Base-by-base conservation (phyloP, 2,113 vertebrate species). In the Eurypyga helias region DNA sequence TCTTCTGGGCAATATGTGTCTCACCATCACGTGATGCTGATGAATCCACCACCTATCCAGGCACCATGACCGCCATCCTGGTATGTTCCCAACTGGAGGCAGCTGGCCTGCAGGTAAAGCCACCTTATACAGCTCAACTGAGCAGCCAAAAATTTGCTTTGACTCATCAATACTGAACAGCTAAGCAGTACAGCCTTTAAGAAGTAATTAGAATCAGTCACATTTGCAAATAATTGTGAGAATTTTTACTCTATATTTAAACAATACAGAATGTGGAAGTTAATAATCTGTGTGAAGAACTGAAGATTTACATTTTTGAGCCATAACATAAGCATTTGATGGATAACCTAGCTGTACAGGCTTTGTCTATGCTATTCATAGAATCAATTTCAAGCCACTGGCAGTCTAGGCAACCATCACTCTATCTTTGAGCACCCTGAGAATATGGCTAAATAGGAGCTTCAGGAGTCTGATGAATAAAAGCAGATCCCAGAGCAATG, bases 11-110 rank as follows among this genome's bases (percentile, higher is more conserved):
- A 45, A 7, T n/a, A 7, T n/a, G 23, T 52, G 17, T 34, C 64
- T 52, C 21, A 62, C 24, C 17, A 4, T 33, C 34, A 24, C 0
- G 0, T 28, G 17, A 49, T 45, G 10, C 16, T 67, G 24, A 10
- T 26, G 13, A 89, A 78, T 34, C 13, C 41, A 36, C 16, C 46
- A 43, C 6, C 18, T 76, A 28, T 41, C 1, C 8, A 19, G 41
- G 19, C 15, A 46, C 33, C 17, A 7, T 8, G 31, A 41, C 13
- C 12, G 21, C 31, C 41, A 41, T 41, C 21, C 17, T 57, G 36
- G 21, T 20, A 26, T 43, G 12, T 85, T 87, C 38, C 21, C 26
- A 43, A 11, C 8, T 19, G 29, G 34, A 80, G 24, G 29, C 45
- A 52, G 26, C 23, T 57, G 38, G 52, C 16, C 7, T 11, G 38